A percentile compares a stretch with the other conserved stretches of the same genome.
Conservation (phyloP, 2,888 invertebrate genomes). For the Tenodera sinensis region DNA sequence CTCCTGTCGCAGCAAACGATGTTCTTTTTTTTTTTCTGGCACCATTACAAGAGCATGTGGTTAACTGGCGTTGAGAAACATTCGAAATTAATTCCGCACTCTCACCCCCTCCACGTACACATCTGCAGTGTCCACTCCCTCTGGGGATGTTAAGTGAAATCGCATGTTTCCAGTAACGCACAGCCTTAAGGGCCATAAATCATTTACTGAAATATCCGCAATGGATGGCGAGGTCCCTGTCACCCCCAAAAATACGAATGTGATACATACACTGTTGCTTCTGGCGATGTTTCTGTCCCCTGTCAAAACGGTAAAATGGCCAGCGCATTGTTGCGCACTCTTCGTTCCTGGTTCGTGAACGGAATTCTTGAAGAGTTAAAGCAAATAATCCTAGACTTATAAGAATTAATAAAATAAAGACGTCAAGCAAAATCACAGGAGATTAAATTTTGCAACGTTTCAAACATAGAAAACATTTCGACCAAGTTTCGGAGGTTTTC, state of each 20-base stretch:
- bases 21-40: background rate
- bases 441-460: no score
- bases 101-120: background rate
- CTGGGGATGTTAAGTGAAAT: background rate
- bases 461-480: no score
- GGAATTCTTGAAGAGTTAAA: no score
- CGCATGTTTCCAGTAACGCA: background rate
- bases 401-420: no score
- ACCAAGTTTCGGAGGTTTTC: no score
- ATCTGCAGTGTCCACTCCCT: background rate
- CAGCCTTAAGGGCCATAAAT: background rate
- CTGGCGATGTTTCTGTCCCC: background rate
- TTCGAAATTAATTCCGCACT: background rate
- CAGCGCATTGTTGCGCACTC: background rate
- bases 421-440: no score
- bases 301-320: background rate
- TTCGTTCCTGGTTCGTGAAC: background rate
- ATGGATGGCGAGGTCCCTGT: background rate
- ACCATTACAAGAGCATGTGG: background rate
- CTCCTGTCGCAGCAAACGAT: background rate
- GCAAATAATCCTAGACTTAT: no score
- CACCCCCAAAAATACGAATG: background rate
- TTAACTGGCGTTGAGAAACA: background rate
- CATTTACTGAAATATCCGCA: background rate
- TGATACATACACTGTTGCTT: background rate